Evolutionary conservation across 2,797 vertebrate species (phyloP).

Genomic region (Mionectes olivaceus): DNA sequence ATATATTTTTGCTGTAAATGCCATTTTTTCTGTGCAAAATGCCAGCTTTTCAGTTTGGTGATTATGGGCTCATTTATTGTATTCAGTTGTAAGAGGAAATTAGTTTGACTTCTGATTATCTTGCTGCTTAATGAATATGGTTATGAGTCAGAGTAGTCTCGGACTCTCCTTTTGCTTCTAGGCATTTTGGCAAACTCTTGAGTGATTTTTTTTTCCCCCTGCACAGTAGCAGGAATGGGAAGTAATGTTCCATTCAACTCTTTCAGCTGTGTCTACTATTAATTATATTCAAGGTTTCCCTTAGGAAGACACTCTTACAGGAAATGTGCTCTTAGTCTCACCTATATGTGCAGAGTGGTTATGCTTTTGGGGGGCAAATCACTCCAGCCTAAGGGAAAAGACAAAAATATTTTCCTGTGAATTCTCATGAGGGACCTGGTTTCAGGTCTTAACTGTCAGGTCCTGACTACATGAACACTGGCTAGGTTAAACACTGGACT

Average conservation of each 20-base stretch:
- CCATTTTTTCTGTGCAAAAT: neutral
- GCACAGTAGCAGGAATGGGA: constrained; percentile 59
- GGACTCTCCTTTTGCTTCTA: neutral
- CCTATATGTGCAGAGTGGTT: neutral
- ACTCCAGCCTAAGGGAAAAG: neutral
- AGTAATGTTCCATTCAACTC: constrained; percentile 53
- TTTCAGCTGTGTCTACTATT: constrained; percentile 52
- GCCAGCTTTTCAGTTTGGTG: neutral
- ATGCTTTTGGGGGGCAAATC: neutral
- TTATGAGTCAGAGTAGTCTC: constrained; percentile 35
- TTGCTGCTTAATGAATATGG: neutral
- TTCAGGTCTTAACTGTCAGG: neutral
- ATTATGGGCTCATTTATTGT: neutral
- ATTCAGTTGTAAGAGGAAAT: neutral
- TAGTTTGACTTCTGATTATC: constrained; percentile 12
- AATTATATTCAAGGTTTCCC: constrained; percentile 60
- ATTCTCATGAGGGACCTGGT: neutral
- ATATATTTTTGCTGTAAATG: neutral
- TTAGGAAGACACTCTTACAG: constrained; percentile 52
- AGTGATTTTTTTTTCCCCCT: neutral
- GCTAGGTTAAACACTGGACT: neutral
- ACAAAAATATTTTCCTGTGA: neutral
- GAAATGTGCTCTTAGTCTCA: constrained; percentile 49
- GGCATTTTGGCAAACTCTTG: constrained; percentile 35
- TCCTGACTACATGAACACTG: neutral